Evolutionary conservation across 2,113 vertebrate genomes (phyloP).

Genomic region (Coryphaenoides rupestris): DNA sequence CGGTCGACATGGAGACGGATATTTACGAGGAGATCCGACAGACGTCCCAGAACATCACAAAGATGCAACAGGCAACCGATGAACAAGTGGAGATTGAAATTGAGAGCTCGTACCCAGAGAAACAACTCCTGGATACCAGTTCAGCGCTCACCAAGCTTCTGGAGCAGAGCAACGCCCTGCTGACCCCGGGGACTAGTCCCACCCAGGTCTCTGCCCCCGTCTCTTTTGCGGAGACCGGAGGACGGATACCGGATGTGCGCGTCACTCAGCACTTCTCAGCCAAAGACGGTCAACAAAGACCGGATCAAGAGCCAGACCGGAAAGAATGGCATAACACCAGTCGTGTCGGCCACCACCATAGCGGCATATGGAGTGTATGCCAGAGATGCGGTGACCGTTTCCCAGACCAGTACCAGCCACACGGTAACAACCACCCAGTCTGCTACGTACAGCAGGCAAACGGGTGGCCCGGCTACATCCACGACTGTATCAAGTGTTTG

Average conservation of each 20-base stretch:
- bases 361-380: conserved; percentile 75
- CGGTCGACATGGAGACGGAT: conserved; percentile 68
- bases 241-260: conserved; percentile 84
- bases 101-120: conserved; percentile 76
- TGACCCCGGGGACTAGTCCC: conserved; percentile 93
- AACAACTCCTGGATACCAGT: conserved; percentile 85
- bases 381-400: conserved; percentile 74
- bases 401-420: conserved; percentile 66
- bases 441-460: conserved; percentile 55
- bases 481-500: conserved; percentile 71
- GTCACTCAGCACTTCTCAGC: conserved; percentile 91
- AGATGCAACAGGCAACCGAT: conserved; percentile 74
- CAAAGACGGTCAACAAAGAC: conserved; percentile 85
- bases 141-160: conserved; percentile 82
- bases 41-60: conserved; percentile 77
- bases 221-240: conserved; percentile 79
- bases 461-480: conserved; percentile 56
- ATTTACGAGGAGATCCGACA: conserved; percentile 91
- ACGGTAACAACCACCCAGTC: conserved; percentile 67
- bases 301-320: conserved; percentile 76
- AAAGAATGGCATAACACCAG: conserved; percentile 70
- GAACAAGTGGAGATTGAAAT: conserved; percentile 71
- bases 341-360: conserved; percentile 67
- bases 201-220: conserved; percentile 91
- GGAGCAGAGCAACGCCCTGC: conserved; percentile 74